These are phyloP conservation scores for Laspeyria flexula DNA, from an alignment of 2,888 invertebrate genomes.

Conservation along the genomic window DNA sequence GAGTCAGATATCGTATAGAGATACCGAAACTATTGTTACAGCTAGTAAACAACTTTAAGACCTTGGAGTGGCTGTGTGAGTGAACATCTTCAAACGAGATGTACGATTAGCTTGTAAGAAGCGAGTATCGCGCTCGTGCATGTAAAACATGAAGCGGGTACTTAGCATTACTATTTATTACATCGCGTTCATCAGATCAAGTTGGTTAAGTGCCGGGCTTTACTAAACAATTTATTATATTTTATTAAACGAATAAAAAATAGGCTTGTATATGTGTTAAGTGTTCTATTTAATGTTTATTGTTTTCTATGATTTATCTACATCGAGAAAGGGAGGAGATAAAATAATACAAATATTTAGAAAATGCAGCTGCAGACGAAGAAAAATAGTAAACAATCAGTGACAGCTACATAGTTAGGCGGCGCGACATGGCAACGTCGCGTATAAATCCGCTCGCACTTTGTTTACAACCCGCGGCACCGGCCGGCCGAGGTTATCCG, in stretches of 20 bases:
- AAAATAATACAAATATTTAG: neutral
- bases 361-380: constrained; percentile 15
- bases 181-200: constrained; percentile 11
- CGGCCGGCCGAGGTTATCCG: constrained; percentile 59
- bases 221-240: constrained; percentile 1
- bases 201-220: constrained; percentile 11
- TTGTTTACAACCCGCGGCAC: constrained; percentile 69
- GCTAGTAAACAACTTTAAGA: too few species aligned
- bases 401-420: constrained; percentile 53
- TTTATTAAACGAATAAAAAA: too few species aligned
- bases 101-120: constrained; percentile 3
- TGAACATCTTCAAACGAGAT: too few species aligned
- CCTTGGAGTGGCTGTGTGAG: too few species aligned
- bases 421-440: constrained; percentile 69
- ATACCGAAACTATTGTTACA: too few species aligned
- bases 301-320: neutral
- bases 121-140: constrained; percentile 38
- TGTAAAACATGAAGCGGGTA: constrained; percentile 29
- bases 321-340: neutral
- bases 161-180: constrained; percentile 25
- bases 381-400: constrained; percentile 55
- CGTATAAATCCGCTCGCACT: constrained; percentile 65
- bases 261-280: neutral
- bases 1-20: too few species aligned
- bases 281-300: neutral